A percentile compares a stretch with the other conserved stretches of the same genome.
phyloP scores from a whole-genome alignment of 1,140 invertebrate genomes.

The Aphelenchoides avenae region DNA sequence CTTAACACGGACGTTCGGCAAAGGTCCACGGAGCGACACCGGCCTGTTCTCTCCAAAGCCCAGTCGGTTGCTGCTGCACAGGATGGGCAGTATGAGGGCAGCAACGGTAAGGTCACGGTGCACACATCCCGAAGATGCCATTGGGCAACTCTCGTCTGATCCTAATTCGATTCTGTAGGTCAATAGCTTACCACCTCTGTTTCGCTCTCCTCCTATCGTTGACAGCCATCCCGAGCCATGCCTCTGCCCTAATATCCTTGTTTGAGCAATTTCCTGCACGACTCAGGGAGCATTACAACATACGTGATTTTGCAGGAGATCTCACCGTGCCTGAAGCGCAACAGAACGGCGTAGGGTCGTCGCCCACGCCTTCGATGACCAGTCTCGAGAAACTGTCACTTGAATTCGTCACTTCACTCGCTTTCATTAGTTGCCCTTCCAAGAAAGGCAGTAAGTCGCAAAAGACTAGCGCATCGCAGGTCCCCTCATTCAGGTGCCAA shows the following conservation, averaged over 20 bases:
- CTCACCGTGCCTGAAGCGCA: too few species aligned
- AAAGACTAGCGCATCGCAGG: background rate
- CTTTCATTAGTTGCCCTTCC: slow-evolving; percentile 43
- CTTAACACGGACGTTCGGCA: slow-evolving; percentile 43
- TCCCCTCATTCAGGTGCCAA: slow-evolving; percentile 38
- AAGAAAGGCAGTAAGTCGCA: slow-evolving; percentile 45
- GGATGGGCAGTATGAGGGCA: background rate
- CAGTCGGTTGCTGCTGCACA: slow-evolving; percentile 41
- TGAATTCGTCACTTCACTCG: slow-evolving; percentile 46
- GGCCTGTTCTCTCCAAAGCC: slow-evolving; percentile 48
- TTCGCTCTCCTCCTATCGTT: too few species aligned
- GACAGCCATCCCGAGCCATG: too few species aligned
- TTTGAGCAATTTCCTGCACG: too few species aligned
- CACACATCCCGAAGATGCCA: background rate
- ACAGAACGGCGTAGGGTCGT: too few species aligned
- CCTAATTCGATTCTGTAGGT: background rate
- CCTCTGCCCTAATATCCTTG: too few species aligned
- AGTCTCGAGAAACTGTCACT: slow-evolving; percentile 15
- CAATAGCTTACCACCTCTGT: too few species aligned
- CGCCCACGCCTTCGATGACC: slow-evolving; percentile 17
- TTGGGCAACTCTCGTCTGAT: background rate
- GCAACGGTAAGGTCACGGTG: background rate
- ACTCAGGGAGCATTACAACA: too few species aligned
- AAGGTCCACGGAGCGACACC: slow-evolving; percentile 35
- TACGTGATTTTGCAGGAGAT: too few species aligned